A percentile compares a stretch with the other conserved stretches of the same genome.
phyloP scores from a whole-genome alignment of 2,888 invertebrate genomes.

The Leptopilina drosophilae region DNA sequence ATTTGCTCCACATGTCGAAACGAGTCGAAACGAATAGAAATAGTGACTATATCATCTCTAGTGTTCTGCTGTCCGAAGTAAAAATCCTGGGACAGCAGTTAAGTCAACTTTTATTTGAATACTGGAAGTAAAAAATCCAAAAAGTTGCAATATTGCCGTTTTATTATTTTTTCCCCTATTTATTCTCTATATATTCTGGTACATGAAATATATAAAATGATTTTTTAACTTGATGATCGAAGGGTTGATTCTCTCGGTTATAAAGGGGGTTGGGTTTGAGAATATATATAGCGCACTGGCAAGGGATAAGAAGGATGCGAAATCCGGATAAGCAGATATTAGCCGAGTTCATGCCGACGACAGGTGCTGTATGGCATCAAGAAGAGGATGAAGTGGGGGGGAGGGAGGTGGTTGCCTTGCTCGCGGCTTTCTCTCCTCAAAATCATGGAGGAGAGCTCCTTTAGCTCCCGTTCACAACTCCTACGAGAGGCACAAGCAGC shows the following conservation, averaged over 20 bases:
- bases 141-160: no score
- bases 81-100: no score
- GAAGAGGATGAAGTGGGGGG: no score
- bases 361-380: constrained; percentile 51
- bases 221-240: constrained; percentile 36
- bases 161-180: no score
- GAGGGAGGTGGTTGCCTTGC: constrained; percentile 60
- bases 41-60: no score
- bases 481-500: constrained; percentile 63
- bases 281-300: constrained; percentile 42
- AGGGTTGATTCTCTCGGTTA: background rate
- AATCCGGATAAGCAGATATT: constrained; percentile 74
- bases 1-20: no score
- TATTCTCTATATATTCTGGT: no score
- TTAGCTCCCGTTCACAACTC: constrained; percentile 67
- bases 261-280: constrained; percentile 42
- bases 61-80: no score
- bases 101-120: no score
- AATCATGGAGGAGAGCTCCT: constrained; percentile 61
- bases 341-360: constrained; percentile 64
- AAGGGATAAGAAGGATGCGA: constrained; percentile 64
- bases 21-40: no score
- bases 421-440: constrained; percentile 65
- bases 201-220: background rate
- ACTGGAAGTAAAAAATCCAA: no score